Conservation (phyloP, 2,797 vertebrate species). For the Hydrocynus forskahlii region DNA sequence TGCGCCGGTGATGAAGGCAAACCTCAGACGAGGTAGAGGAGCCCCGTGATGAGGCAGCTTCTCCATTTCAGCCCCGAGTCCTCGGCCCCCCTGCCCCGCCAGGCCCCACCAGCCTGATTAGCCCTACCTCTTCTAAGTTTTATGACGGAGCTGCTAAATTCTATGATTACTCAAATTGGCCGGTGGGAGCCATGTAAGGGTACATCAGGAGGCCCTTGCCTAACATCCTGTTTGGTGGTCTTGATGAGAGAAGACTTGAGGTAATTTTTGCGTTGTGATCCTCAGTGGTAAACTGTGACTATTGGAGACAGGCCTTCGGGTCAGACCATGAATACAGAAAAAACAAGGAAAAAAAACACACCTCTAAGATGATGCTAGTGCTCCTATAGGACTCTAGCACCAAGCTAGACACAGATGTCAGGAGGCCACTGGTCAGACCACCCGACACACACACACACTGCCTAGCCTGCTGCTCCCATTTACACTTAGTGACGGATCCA, state of each 20-base stretch:
- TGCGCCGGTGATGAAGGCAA: constrained; percentile 92
- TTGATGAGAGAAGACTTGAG: constrained; percentile 73
- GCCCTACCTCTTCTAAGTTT: constrained; percentile 84
- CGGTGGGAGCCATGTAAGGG: constrained; percentile 78
- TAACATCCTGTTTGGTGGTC: constrained; percentile 82
- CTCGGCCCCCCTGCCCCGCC: constrained; percentile 74
- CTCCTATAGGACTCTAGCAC: no score
- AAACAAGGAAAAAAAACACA: no score
- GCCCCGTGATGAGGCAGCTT: constrained; percentile 94
- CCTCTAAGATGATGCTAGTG: no score
- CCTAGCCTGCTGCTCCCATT: no score
- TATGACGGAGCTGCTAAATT: constrained; percentile 85
- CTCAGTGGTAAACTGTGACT: constrained; percentile 1
- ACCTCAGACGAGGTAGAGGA: constrained; percentile 87
- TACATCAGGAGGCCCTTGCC: constrained; percentile 76
- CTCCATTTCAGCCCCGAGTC: constrained; percentile 88
- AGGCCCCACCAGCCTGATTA: constrained; percentile 81
- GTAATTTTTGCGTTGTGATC: constrained; percentile 63
- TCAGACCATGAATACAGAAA: no score
- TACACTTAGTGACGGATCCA: no score
- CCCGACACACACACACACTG: no score
- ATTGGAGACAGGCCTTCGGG: no score
- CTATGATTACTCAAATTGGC: constrained; percentile 85
- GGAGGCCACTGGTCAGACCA: no score
- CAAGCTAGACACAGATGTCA: no score